phyloP scores from a whole-genome alignment of 2,888 invertebrate genomes.

The Harpalus rufipes region DNA sequence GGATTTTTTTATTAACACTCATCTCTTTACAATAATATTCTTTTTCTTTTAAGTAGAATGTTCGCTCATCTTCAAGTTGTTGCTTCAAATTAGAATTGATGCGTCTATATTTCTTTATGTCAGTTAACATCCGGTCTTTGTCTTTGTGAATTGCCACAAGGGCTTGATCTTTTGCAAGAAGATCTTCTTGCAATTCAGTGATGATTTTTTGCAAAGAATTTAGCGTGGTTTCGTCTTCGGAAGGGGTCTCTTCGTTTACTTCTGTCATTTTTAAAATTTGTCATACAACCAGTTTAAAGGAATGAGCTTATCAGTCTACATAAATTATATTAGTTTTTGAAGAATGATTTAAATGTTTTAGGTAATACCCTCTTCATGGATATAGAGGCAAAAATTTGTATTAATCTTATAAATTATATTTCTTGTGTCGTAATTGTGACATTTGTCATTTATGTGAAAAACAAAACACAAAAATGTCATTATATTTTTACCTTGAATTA shows the following conservation, averaged over 20 bases:
- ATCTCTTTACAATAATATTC: slow-evolving; percentile 79
- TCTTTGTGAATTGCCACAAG: slow-evolving; percentile 78
- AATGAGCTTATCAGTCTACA: slow-evolving; percentile 12
- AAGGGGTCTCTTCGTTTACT: slow-evolving; percentile 15
- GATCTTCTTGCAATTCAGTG: slow-evolving; percentile 76
- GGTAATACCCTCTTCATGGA: slow-evolving; percentile 24
- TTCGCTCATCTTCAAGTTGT: slow-evolving; percentile 80
- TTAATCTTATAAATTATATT: slow-evolving; percentile 50
- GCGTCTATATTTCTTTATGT: slow-evolving; percentile 78
- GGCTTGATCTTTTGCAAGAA: slow-evolving; percentile 77
- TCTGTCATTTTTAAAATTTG: slow-evolving; percentile 53
- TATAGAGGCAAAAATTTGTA: slow-evolving; percentile 48
- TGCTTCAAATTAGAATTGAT: slow-evolving; percentile 78
- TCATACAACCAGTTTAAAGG: slow-evolving; percentile 14
- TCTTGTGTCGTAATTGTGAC: slow-evolving; percentile 44
- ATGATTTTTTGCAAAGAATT: slow-evolving; percentile 76
- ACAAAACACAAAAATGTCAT: slow-evolving; percentile 56
- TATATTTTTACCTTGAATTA: slow-evolving; percentile 45
- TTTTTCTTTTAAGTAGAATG: slow-evolving; percentile 80
- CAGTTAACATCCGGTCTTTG: slow-evolving; percentile 78
- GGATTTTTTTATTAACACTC: slow-evolving; percentile 75
- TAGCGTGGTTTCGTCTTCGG: slow-evolving; percentile 24
- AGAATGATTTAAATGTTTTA: slow-evolving; percentile 13
- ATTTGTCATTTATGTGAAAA: slow-evolving; percentile 55
- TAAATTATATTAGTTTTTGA: slow-evolving; percentile 19